These are phyloP conservation scores for Rhodeus uyekii DNA, from an alignment of 2,797 vertebrate genomes.

Conservation along the genomic window DNA sequence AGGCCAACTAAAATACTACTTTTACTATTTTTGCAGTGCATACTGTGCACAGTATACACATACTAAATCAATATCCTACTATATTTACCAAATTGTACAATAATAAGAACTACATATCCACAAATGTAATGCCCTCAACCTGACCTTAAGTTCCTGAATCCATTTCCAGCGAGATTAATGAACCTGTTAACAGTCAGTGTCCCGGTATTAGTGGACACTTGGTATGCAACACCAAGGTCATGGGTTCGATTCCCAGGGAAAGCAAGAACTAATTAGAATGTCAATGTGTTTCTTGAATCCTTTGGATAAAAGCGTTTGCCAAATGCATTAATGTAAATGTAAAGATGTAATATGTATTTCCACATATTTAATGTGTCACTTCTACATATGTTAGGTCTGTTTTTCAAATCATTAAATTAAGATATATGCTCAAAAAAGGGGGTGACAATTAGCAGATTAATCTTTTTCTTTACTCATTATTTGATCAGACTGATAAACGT, in stretches of 20 bases:
- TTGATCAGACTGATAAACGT: neutral
- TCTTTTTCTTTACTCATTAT: neutral
- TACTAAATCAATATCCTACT: neutral
- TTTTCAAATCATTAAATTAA: neutral
- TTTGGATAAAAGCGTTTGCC: no score
- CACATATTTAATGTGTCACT: no score
- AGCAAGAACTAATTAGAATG: no score
- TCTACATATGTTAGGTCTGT: no score
- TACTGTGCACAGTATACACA: neutral
- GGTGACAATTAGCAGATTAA: neutral
- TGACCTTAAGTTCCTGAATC: neutral
- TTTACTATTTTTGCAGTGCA: neutral
- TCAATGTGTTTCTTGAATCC: no score
- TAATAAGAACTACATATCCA: neutral
- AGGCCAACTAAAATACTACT: no score
- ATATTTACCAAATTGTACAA: neutral
- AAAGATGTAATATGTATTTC: no score
- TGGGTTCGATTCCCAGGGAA: no score
- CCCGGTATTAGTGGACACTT: neutral
- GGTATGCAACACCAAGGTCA: no score
- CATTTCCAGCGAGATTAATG: neutral
- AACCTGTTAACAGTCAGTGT: neutral
- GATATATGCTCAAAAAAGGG: neutral
- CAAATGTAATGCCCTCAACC: neutral
- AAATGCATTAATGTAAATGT: no score